A percentile compares a stretch with the other conserved stretches of the same genome.
These are phyloP conservation scores for Fissipunctia ypsillon DNA, from an alignment of 2,888 invertebrate species.

Conservation along the genomic window DNA sequence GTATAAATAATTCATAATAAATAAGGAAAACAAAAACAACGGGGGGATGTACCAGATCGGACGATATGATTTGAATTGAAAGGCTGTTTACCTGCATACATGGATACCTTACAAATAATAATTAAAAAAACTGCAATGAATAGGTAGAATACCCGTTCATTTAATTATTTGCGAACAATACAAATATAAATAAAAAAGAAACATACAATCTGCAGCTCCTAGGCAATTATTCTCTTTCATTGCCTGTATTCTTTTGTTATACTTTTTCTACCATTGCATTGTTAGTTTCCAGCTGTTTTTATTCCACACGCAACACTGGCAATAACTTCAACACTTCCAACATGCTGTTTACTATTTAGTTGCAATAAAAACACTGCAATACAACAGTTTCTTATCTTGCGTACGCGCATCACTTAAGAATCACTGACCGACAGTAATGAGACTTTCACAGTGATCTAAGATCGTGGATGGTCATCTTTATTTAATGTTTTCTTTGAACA, in stretches of 20 bases:
- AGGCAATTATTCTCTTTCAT: slow-evolving; percentile 20
- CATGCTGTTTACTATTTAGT: background rate
- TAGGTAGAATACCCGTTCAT: background rate
- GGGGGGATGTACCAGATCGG: background rate
- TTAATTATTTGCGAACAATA: background rate
- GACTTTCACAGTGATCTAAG: slow-evolving; percentile 51
- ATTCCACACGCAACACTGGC: slow-evolving; percentile 6
- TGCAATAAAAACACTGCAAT: slow-evolving; percentile 30
- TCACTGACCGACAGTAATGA: slow-evolving; percentile 34
- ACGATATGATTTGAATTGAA: slow-evolving; percentile 9
- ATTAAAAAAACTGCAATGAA: background rate
- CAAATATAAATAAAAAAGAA: background rate
- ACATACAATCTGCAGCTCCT: background rate
- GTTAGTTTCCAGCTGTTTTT: slow-evolving; percentile 37
- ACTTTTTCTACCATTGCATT: slow-evolving; percentile 46
- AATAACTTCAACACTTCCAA: slow-evolving; percentile 7
- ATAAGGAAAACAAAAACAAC: slow-evolving; percentile 6
- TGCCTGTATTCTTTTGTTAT: slow-evolving; percentile 38
- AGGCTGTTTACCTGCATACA: background rate
- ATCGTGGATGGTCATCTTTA: slow-evolving; percentile 40
- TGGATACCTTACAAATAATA: background rate
- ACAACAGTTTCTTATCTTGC: slow-evolving; percentile 39
- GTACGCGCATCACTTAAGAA: slow-evolving; percentile 38
- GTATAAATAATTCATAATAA: background rate
- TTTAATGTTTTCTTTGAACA: slow-evolving; percentile 27